These are phyloP conservation scores for Carposina sasakii DNA, from an alignment of 1,140 invertebrate species.

Conservation along the genomic window DNA sequence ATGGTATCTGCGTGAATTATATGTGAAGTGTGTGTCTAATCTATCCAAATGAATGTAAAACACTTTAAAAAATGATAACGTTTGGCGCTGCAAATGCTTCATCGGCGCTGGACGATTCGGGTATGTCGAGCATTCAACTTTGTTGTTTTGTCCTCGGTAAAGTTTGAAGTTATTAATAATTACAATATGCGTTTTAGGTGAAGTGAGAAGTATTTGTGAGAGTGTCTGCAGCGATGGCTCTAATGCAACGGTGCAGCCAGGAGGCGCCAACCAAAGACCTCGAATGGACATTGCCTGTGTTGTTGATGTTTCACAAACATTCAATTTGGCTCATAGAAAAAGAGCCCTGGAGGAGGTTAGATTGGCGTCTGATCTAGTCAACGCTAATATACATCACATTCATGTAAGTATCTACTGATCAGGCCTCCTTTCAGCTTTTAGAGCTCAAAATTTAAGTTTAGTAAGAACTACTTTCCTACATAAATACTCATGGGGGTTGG, in stretches of 20 bases:
- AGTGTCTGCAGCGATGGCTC: constrained; percentile 84
- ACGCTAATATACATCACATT: constrained; percentile 87
- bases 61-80: constrained; percentile 61
- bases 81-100: constrained; percentile 55
- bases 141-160: constrained; percentile 1
- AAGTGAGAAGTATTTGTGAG: constrained; percentile 78
- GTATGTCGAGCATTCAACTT: constrained; percentile 21
- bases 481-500: too few species aligned
- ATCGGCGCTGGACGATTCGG: constrained; percentile 52
- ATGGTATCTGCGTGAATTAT: constrained; percentile 30
- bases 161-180: too few species aligned
- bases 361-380: constrained; percentile 83
- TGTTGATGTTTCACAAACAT: constrained; percentile 84
- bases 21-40: constrained; percentile 36
- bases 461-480: too few species aligned
- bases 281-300: constrained; percentile 95
- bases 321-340: constrained; percentile 81
- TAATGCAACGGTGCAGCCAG: constrained; percentile 75
- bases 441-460: too few species aligned
- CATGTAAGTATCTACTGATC: constrained; percentile 78
- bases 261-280: constrained; percentile 67
- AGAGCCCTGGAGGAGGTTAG: constrained; percentile 89
- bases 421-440: too few species aligned
- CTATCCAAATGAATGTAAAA: constrained; percentile 48
- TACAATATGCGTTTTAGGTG: constrained; percentile 55